Evolutionary conservation across 1,140 invertebrate genomes (phyloP), one percentile per base, ranked within the genome.

Genomic region (Battus philenor): DNA sequence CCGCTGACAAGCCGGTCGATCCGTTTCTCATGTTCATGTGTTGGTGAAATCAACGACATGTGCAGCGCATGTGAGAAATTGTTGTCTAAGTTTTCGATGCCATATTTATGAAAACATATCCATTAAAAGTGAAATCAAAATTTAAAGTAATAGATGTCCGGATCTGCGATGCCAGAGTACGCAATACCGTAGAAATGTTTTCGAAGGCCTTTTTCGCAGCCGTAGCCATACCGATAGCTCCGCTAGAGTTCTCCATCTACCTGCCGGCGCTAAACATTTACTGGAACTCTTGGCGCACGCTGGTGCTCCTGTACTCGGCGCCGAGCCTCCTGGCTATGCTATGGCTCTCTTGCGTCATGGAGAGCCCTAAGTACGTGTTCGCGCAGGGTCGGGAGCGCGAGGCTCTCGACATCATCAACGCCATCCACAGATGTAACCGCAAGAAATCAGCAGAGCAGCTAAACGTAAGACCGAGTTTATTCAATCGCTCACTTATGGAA

Each of bases 271-370:
- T 75, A 12, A 59, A 36, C 4, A 75, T 71, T 48, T 50, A 60
- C 44, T 71, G 65, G 65, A 75, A 68, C 47, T 68, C 70, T 5
- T 75, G 71, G 71, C 44, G 71, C 1, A 65, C 55, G 0, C 47
- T 69, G 13, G 27, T 57, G 17, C 4, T 64, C 10, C 38, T 71
- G 2, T 69, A 69, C 47, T 59, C 60, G 0, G 0, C 55, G 2
- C 71, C 71, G 0, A 53, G 59, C 26, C 1, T 75, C 1, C 4
- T 65, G 13, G 50, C 56, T 1, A 39, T 50, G 0, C 5, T 54
- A 0, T 67, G 54, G 26, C 27, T 67, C 0, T 54, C 24, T 26
- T 59, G 57, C 17, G 60, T 67, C 54, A 44, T 63, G 24, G 71
- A 75, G 43, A 71, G 68, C 27, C 71, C 71, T 4, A 75, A 75